Conservation (phyloP, 1,140 invertebrate genomes). For the Apis laboriosa region DNA sequence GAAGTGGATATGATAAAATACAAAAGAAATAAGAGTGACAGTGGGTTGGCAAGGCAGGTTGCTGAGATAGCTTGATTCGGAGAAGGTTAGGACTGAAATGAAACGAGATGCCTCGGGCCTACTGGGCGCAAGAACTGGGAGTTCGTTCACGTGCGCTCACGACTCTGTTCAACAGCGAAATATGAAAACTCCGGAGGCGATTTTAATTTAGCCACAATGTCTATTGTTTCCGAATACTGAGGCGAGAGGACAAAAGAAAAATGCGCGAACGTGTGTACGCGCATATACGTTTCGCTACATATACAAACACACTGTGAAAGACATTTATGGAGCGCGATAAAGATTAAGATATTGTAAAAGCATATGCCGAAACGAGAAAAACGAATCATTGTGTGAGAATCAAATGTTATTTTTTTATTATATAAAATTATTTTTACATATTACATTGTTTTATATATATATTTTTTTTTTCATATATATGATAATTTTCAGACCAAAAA, state of each 20-base stretch:
- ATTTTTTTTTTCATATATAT: neutral
- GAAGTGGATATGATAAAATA: conserved; percentile 1
- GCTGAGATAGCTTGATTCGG: conserved; percentile 35
- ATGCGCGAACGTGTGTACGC: neutral
- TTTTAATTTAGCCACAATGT: conserved; percentile 81
- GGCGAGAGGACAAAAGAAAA: conserved; percentile 70
- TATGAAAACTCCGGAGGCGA: conserved; percentile 80
- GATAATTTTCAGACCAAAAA: neutral
- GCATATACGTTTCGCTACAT: neutral
- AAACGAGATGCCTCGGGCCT: conserved; percentile 76
- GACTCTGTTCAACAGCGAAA: conserved; percentile 74
- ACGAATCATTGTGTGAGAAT: neutral
- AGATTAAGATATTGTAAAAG: neutral
- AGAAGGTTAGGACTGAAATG: conserved; percentile 71
- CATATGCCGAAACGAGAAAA: neutral
- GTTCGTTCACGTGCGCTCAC: conserved; percentile 45
- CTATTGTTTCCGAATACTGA: conserved; percentile 76
- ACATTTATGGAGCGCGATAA: neutral
- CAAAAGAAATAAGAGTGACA: conserved; percentile 34
- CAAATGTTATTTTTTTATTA: neutral
- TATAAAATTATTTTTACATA: too few species aligned
- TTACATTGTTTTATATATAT: too few species aligned
- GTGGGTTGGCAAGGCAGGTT: conserved; percentile 46
- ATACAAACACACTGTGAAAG: neutral
- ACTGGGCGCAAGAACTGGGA: conserved; percentile 51